Percentiles rank a stretch among this genome's conserved stretches.
These are phyloP conservation scores for Botia almorhae DNA, from an alignment of 2,797 vertebrate species.

Conservation along the genomic window DNA sequence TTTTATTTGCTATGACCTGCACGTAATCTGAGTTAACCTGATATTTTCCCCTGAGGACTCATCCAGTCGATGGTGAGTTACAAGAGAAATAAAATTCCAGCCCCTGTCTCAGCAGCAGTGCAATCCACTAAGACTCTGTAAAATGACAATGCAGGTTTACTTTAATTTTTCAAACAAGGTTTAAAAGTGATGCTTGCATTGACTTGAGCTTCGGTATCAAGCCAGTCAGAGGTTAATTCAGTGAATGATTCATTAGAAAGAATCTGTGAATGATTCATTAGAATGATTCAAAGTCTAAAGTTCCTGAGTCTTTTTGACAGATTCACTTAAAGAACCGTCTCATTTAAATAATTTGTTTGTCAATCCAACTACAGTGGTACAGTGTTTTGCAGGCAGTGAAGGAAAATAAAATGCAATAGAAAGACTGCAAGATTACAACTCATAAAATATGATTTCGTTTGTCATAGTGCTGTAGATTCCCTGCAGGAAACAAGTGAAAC, in stretches of 20 bases:
- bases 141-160: background rate
- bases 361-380: background rate
- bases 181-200: background rate
- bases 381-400: no score
- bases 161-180: slow-evolving; percentile 7
- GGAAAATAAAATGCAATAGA: no score
- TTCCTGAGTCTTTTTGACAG: background rate
- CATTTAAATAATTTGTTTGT: background rate
- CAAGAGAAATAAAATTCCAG: slow-evolving; percentile 20
- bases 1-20: slow-evolving; percentile 53
- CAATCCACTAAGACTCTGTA: background rate
- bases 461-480: no score
- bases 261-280: no score
- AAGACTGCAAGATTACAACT: no score
- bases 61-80: slow-evolving; percentile 20
- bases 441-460: no score
- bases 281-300: no score
- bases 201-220: background rate
- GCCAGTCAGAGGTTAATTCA: no score
- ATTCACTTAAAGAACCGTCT: no score
- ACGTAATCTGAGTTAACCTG: slow-evolving; percentile 39
- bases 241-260: no score
- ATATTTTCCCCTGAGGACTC: slow-evolving; percentile 48
- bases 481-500: background rate
- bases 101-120: background rate